Percentiles rank a stretch among this genome's conserved stretches.
Conservation (phyloP, 2,888 invertebrate species). For the Hirudinaria manillensis region DNA sequence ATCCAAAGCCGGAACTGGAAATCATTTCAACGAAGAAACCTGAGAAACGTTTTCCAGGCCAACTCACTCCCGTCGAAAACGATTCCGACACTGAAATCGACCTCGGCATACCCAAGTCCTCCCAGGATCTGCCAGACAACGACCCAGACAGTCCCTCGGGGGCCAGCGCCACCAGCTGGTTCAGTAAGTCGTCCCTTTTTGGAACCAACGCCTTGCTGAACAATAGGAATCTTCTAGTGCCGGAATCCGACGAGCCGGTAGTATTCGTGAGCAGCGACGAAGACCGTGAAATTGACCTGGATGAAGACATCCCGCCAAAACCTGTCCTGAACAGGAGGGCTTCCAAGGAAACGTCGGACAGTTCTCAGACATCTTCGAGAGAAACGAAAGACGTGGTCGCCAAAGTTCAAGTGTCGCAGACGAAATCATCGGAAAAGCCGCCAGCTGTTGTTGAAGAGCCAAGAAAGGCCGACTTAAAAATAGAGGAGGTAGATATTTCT, state of each 20-base stretch:
- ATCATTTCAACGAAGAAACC: not conserved
- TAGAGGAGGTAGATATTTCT: too few species aligned
- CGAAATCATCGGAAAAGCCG: too few species aligned
- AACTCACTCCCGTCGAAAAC: conserved; percentile 7
- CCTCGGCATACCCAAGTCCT: not conserved
- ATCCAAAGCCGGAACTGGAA: not conserved
- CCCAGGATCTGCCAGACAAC: not conserved
- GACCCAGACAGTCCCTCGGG: not conserved
- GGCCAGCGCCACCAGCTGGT: conserved; percentile 15
- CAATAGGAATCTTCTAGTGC: conserved; percentile 9
- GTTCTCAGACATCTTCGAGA: too few species aligned
- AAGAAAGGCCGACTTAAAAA: too few species aligned
- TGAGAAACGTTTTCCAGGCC: conserved; percentile 9
- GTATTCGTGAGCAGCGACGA: conserved; percentile 29
- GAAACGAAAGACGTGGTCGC: too few species aligned
- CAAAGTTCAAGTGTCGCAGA: too few species aligned
- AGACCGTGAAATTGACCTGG: conserved; percentile 31
- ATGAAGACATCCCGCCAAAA: conserved; percentile 32
- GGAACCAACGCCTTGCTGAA: not conserved
- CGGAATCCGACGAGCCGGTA: not conserved
- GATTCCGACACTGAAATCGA: conserved; percentile 12
- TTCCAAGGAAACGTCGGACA: not conserved
- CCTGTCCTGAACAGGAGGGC: conserved; percentile 8
- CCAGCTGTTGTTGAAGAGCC: too few species aligned
- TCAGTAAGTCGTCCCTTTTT: conserved; percentile 9